These are phyloP conservation scores for Macropus fuliginosus DNA, from an alignment of 2,797 vertebrate species.

Conservation along the genomic window DNA sequence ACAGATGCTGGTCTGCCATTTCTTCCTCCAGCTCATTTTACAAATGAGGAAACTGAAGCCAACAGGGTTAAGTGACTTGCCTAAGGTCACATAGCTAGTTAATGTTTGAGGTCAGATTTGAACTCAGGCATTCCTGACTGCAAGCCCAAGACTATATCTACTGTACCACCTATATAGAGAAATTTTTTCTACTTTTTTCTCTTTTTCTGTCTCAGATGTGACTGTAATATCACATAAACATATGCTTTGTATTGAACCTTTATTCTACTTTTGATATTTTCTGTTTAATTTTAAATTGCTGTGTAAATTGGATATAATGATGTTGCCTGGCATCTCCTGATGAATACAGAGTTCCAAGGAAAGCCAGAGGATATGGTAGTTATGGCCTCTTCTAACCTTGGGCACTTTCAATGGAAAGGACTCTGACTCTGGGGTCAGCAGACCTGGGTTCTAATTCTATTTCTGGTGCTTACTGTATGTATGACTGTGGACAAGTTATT, in stretches of 20 bases:
- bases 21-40: not conserved
- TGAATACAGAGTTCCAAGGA: not conserved
- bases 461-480: not conserved
- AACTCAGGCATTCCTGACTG: not conserved
- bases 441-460: not conserved
- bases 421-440: not conserved
- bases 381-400: not conserved
- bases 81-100: not conserved
- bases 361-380: not conserved
- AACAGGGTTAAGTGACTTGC: not conserved
- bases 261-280: not conserved
- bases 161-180: not conserved
- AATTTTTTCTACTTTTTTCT: conserved; percentile 3
- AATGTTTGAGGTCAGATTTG: not conserved
- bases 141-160: not conserved
- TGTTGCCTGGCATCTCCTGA: not conserved
- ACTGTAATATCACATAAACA: conserved; percentile 22
- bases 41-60: not conserved
- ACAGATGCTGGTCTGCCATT: not conserved
- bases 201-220: conserved; percentile 9
- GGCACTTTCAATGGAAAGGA: not conserved
- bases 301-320: not conserved
- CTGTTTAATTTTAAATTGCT: not conserved
- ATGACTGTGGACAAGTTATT: not conserved
- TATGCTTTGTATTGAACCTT: conserved; percentile 19